These are phyloP conservation scores for Mesocentrotus franciscanus DNA, from an alignment of 53 echinoderm and acorn worm genomes.

Conservation along the genomic window DNA sequence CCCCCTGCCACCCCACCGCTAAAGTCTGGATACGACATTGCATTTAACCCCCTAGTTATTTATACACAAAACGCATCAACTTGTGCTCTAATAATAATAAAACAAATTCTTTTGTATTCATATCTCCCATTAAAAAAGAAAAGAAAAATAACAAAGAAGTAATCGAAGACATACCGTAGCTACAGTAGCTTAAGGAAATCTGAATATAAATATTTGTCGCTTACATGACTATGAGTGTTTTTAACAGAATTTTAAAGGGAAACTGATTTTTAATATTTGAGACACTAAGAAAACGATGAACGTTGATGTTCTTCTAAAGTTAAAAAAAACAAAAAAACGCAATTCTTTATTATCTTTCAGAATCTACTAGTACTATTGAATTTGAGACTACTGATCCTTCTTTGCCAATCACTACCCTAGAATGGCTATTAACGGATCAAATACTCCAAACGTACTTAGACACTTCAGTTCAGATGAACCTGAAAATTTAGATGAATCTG, in stretches of 20 bases:
- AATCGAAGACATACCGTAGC: too few relatives aligned
- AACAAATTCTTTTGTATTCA: background rate
- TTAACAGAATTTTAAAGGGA: too few relatives aligned
- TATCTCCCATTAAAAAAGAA: background rate
- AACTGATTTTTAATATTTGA: too few relatives aligned
- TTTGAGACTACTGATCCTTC: background rate
- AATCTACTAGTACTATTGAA: background rate
- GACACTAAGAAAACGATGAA: too few relatives aligned
- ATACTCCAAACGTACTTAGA: background rate
- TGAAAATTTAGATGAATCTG: too few relatives aligned
- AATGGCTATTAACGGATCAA: background rate
- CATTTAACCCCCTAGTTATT: too few relatives aligned
- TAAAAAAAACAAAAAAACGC: too few relatives aligned
- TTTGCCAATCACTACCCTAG: background rate
- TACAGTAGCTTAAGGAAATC: background rate
- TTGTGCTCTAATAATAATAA: background rate
- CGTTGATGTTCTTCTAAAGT: too few relatives aligned
- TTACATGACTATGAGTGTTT: background rate
- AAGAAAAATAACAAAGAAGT: background rate
- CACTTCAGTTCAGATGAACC: too few relatives aligned
- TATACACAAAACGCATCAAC: too few relatives aligned
- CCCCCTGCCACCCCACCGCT: too few relatives aligned
- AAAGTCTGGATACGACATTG: too few relatives aligned
- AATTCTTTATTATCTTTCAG: background rate
- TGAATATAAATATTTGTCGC: background rate